phyloP scores from a whole-genome alignment of 2,797 vertebrate genomes.

The Tokudaia tokunoshimensis region DNA sequence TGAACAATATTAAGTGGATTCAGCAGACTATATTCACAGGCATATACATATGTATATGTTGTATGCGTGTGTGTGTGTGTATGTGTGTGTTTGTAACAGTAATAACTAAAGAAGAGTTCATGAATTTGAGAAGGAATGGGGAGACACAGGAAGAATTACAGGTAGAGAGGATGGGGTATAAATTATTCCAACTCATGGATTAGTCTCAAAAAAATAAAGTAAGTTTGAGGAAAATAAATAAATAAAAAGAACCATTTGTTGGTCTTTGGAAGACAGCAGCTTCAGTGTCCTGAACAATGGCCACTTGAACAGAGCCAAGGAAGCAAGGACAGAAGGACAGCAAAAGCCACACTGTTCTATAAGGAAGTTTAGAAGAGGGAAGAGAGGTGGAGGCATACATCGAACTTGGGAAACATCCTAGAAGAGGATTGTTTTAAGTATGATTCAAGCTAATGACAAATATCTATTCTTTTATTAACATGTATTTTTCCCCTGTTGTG shows the following conservation, averaged over 20 bases:
- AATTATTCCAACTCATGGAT: background rate
- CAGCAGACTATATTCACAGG: background rate
- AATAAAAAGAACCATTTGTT: background rate
- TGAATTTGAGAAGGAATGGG: background rate
- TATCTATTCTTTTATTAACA: constrained; percentile 9
- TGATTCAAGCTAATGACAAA: constrained; percentile 58
- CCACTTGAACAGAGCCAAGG: background rate
- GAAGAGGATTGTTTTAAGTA: background rate
- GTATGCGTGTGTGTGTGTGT: background rate
- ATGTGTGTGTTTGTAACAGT: background rate
- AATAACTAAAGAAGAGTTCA: background rate
- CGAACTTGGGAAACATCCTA: constrained; percentile 3
- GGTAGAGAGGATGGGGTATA: background rate
- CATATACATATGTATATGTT: background rate
- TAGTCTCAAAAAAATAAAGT: background rate
- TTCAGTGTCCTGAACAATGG: background rate
- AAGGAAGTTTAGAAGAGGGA: background rate
- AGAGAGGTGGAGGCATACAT: background rate
- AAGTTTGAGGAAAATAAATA: background rate
- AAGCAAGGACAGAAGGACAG: constrained; percentile 8
- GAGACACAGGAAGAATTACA: background rate
- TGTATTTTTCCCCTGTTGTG: constrained; percentile 29
- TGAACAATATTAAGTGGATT: background rate
- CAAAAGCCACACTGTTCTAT: constrained; percentile 26
- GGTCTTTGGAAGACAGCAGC: constrained; percentile 1